phyloP scores from a whole-genome alignment of 2,888 invertebrate species.

The Ophioninae sp. region DNA sequence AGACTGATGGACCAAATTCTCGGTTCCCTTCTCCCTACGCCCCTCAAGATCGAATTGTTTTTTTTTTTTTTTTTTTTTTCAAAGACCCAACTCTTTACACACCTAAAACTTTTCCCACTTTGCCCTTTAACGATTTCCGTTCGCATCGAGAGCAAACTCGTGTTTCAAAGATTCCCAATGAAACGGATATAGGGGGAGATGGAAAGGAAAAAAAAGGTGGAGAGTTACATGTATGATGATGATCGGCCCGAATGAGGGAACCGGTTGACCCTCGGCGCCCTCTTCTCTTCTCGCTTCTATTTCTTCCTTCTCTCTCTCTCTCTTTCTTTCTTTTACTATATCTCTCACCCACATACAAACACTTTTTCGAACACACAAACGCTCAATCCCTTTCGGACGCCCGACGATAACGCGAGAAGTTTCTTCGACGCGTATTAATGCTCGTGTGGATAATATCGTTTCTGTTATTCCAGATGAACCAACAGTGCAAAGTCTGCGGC shows the following conservation, averaged over 20 bases:
- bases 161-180: conserved; percentile 25
- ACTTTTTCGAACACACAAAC: neutral
- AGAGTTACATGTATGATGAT: conserved; percentile 15
- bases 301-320: neutral
- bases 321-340: neutral
- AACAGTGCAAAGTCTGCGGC: conserved; percentile 80
- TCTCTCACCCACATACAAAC: neutral
- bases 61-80: conserved; percentile 2
- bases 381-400: conserved; percentile 3
- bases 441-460: conserved; percentile 56
- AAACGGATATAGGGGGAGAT: conserved; percentile 5
- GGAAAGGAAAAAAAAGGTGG: conserved; percentile 11
- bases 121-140: conserved; percentile 7
- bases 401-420: conserved; percentile 19
- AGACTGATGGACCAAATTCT: conserved; percentile 40
- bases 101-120: conserved; percentile 23
- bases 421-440: neutral
- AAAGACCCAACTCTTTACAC: conserved; percentile 33
- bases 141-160: conserved; percentile 42
- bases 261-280: conserved; percentile 56
- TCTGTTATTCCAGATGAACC: conserved; percentile 78
- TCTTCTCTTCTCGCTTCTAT: conserved; percentile 33
- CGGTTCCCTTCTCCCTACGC: neutral
- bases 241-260: conserved; percentile 20
- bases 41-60: neutral